These are phyloP conservation scores for Asarcornis scutulata DNA, from an alignment of 2,113 vertebrate genomes.

Conservation along the genomic window DNA sequence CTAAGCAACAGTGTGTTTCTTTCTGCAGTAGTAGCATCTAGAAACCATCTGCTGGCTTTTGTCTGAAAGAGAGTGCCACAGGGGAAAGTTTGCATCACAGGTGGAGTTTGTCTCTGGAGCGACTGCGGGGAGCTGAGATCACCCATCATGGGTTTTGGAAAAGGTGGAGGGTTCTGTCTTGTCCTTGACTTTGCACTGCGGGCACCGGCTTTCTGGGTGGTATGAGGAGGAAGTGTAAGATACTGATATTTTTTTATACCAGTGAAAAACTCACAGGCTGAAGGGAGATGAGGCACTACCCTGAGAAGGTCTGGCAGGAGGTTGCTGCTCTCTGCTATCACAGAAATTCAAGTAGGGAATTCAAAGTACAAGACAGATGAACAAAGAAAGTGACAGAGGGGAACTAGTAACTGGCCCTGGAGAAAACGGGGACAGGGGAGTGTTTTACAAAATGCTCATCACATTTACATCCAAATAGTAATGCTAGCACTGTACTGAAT, in stretches of 20 bases:
- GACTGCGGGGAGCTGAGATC: neutral
- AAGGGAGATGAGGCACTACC: neutral
- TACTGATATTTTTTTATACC: neutral
- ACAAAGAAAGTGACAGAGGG: constrained; percentile 53
- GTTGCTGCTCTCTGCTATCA: constrained; percentile 29
- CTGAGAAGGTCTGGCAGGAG: constrained; percentile 38
- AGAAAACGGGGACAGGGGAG: constrained; percentile 34
- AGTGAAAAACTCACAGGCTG: neutral
- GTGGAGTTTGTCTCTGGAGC: neutral
- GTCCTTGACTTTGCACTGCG: neutral
- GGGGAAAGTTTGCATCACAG: neutral
- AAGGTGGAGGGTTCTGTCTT: neutral
- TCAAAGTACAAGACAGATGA: constrained; percentile 37
- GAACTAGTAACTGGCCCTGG: constrained; percentile 8
- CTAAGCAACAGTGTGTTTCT: neutral
- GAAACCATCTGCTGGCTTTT: neutral
- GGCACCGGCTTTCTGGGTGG: neutral
- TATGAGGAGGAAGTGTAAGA: neutral
- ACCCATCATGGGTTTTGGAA: rapidly evolving
- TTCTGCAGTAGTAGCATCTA: neutral
- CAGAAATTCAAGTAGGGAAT: constrained; percentile 17
- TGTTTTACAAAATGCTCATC: constrained; percentile 27
- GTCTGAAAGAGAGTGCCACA: rapidly evolving
- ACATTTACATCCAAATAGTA: constrained; percentile 48
- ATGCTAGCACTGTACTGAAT: neutral